A percentile compares a stretch with the other conserved stretches of the same genome.
These are phyloP conservation scores for Forficula auricularia DNA, from an alignment of 1,140 invertebrate genomes.

Conservation along the genomic window DNA sequence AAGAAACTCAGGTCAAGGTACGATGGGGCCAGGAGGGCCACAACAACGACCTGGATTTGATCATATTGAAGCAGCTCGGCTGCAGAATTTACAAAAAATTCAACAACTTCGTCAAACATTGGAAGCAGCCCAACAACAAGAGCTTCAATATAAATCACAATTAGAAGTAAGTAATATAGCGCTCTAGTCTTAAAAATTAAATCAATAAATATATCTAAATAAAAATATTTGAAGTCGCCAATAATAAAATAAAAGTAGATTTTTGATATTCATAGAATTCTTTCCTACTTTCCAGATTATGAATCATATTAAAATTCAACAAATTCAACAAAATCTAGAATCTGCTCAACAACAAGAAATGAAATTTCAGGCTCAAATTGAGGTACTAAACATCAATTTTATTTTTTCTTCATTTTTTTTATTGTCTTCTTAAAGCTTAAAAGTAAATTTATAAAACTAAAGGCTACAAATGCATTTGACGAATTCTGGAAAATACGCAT, in stretches of 20 bases:
- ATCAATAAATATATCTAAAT: too few species aligned
- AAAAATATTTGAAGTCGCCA: too few species aligned
- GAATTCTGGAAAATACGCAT: neutral
- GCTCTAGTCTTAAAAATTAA: too few species aligned
- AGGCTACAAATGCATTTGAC: neutral
- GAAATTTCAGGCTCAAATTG: constrained; percentile 54
- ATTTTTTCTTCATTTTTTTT: neutral
- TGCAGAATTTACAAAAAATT: constrained; percentile 47
- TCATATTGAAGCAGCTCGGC: constrained; percentile 38
- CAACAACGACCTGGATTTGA: constrained; percentile 30
- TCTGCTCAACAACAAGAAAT: constrained; percentile 59
- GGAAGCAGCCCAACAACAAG: constrained; percentile 55
- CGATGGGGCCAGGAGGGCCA: constrained; percentile 22
- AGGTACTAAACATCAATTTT: constrained; percentile 28
- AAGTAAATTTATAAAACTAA: neutral
- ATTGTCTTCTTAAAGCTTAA: neutral
- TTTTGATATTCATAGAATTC: too few species aligned
- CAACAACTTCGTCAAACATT: constrained; percentile 49
- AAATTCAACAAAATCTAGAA: constrained; percentile 53
- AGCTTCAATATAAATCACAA: constrained; percentile 55
- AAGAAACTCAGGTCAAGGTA: constrained; percentile 14
- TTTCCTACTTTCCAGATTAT: constrained; percentile 26
- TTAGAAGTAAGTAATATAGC: constrained; percentile 31
- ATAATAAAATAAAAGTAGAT: too few species aligned
- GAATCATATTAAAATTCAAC: constrained; percentile 39